These are phyloP conservation scores for Neodon shergylaensis DNA, from an alignment of 2,113 vertebrate genomes.

Conservation along the genomic window DNA sequence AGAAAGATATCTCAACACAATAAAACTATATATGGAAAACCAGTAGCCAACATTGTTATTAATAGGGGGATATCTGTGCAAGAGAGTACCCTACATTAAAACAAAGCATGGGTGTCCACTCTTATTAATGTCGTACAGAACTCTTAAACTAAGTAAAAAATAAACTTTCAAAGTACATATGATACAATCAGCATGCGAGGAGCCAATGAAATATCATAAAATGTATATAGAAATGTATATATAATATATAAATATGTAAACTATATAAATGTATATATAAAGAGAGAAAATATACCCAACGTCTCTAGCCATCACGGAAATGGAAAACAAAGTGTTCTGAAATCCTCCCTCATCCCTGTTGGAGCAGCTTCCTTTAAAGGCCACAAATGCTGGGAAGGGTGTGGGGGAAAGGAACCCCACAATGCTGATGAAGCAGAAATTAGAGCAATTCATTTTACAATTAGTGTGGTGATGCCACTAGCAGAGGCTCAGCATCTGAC, in stretches of 20 bases:
- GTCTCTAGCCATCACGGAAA: neutral
- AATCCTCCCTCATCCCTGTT: neutral
- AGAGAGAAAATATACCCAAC: neutral
- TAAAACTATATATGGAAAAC: neutral
- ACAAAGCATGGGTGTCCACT: neutral
- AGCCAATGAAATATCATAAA: neutral
- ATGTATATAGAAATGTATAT: neutral
- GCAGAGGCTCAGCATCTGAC: too few species aligned
- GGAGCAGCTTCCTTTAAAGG: neutral
- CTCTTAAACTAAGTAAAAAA: neutral
- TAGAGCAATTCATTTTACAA: neutral
- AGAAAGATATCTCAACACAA: too few species aligned
- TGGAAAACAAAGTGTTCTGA: neutral
- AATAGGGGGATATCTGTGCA: neutral
- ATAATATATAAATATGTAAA: too few species aligned
- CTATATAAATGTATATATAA: neutral
- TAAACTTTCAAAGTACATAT: neutral
- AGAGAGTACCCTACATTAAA: neutral
- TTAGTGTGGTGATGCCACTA: neutral
- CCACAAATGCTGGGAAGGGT: neutral
- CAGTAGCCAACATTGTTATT: neutral
- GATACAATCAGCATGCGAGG: neutral
- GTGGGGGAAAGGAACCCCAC: neutral
- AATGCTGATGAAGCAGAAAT: neutral
- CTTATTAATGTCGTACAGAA: neutral